A percentile compares a stretch with the other conserved stretches of the same genome.
phyloP scores from a whole-genome alignment of 1,140 invertebrate genomes.

The Drosophila carrolli region DNA sequence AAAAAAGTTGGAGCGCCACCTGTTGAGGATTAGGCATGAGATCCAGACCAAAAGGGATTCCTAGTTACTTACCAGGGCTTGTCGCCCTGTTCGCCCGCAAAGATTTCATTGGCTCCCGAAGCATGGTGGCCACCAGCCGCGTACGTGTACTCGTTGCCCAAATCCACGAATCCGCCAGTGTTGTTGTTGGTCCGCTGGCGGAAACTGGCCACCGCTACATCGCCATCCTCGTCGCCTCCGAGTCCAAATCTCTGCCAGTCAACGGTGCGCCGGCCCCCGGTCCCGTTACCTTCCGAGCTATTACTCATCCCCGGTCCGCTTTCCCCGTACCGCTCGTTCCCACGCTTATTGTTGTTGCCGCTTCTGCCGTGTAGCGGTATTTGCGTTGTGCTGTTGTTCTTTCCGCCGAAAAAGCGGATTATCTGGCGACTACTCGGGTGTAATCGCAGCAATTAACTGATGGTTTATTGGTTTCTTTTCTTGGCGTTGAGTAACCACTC shows the following conservation, averaged over 20 bases:
- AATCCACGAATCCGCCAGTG: conserved; percentile 89
- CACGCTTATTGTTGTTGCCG: conserved; percentile 17
- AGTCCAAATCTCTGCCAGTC: conserved; percentile 83
- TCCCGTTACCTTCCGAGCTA: conserved; percentile 70
- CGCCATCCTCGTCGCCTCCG: conserved; percentile 78
- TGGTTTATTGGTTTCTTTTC: conserved; percentile 25
- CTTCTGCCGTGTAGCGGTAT: not conserved
- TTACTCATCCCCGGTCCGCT: conserved; percentile 62
- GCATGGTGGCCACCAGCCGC: conserved; percentile 91
- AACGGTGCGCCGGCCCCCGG: conserved; percentile 55
- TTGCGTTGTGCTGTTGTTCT: not conserved
- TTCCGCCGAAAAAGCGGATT: not conserved
- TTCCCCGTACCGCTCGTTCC: conserved; percentile 14
- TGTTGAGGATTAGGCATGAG: conserved; percentile 81
- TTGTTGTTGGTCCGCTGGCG: conserved; percentile 85
- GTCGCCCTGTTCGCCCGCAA: conserved; percentile 92
- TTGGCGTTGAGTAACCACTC: conserved; percentile 19
- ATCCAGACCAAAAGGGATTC: not conserved
- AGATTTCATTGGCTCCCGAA: conserved; percentile 94
- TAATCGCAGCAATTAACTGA: conserved; percentile 54
- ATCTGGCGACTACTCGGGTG: conserved; percentile 14
- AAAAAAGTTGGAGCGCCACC: conserved; percentile 97
- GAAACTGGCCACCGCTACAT: conserved; percentile 75
- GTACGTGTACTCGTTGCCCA: conserved; percentile 90
- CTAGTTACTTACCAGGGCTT: conserved; percentile 75